Percentiles rank a stretch among this genome's conserved stretches.
Conservation (phyloP, 92 coral and sea anemone species). For the Parazoanthus atlanticus region DNA sequence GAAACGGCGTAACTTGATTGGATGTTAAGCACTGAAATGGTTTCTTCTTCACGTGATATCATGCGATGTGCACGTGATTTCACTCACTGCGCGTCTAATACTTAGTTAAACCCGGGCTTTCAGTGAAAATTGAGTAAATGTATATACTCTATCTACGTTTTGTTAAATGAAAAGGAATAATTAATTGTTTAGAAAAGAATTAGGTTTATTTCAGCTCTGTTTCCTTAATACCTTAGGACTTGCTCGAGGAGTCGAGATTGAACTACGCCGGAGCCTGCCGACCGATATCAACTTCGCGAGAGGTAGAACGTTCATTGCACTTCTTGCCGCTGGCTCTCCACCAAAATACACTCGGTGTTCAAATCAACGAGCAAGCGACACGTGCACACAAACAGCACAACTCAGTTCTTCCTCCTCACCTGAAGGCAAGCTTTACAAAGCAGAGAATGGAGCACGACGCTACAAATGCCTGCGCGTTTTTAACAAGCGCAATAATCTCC, state of each 20-base stretch:
- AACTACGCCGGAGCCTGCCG: background rate
- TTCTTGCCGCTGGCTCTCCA: background rate
- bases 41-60: too few relatives aligned
- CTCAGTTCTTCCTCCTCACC: background rate
- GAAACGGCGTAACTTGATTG: too few relatives aligned
- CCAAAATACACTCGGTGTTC: background rate
- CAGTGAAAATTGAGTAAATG: too few relatives aligned
- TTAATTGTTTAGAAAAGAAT: too few relatives aligned
- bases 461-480: background rate
- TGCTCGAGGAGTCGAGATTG: background rate
- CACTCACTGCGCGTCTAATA: too few relatives aligned
- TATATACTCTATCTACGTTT: too few relatives aligned
- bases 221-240: too few relatives aligned
- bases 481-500: background rate
- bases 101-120: too few relatives aligned
- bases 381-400: background rate
- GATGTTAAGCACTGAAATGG: too few relatives aligned
- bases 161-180: too few relatives aligned
- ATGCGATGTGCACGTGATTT: too few relatives aligned
- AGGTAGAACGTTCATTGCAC: background rate
- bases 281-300: background rate
- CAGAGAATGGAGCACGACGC: background rate
- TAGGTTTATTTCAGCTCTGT: too few relatives aligned
- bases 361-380: constrained; percentile 6
- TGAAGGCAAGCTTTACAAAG: background rate